phyloP scores from a whole-genome alignment of 2,113 vertebrate species.

The Pelodiscus sinensis region DNA sequence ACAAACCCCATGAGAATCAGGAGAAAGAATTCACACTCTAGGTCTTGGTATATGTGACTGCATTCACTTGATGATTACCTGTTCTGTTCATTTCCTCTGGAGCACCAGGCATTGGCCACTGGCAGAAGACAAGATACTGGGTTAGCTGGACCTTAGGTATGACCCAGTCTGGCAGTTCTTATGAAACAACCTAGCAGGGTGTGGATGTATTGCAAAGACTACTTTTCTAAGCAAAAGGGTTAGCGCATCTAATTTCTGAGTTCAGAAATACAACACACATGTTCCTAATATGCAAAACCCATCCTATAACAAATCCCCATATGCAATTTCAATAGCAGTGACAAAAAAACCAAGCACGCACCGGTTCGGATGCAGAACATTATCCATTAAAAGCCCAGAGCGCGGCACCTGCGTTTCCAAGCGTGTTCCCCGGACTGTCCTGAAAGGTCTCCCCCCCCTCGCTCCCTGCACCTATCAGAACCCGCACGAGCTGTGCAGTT shows the following conservation, averaged over 20 bases:
- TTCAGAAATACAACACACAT: not conserved
- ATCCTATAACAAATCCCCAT: not conserved
- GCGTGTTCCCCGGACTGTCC: not conserved
- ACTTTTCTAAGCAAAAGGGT: not conserved
- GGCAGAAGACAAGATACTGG: too few species aligned
- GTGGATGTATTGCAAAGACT: fast-evolving
- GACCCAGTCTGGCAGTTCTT: too few species aligned
- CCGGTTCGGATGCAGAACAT: not conserved
- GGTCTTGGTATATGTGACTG: too few species aligned
- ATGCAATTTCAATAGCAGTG: not conserved
- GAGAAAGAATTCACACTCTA: not conserved
- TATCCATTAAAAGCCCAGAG: not conserved
- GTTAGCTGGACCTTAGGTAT: too few species aligned
- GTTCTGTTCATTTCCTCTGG: too few species aligned
- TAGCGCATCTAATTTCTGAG: not conserved
- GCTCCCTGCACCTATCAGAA: not conserved
- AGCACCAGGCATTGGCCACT: too few species aligned
- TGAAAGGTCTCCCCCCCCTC: not conserved
- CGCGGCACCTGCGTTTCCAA: too few species aligned
- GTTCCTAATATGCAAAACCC: not conserved
- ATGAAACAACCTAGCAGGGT: fast-evolving
- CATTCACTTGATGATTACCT: too few species aligned
- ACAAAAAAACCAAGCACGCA: not conserved
- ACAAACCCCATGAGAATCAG: not conserved
- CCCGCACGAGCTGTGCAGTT: not conserved